phyloP scores from a whole-genome alignment of 2,113 vertebrate genomes.

The Grantiella picta region DNA sequence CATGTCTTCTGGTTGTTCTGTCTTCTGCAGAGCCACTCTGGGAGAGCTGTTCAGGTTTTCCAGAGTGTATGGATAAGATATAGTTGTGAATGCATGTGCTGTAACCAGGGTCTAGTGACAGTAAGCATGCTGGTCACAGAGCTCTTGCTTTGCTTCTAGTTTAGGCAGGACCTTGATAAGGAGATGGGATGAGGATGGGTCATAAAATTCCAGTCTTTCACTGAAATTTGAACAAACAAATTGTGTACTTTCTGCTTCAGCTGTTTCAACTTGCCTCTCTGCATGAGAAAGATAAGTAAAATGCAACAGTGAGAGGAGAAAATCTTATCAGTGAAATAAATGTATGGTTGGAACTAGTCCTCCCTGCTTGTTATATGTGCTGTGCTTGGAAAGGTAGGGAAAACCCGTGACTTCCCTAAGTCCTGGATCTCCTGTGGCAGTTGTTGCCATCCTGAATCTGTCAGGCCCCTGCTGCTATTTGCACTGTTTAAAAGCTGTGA shows the following conservation, averaged over 20 bases:
- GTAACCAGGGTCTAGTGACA: background rate
- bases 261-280: background rate
- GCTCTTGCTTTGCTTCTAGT: background rate
- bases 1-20: background rate
- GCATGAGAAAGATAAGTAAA: background rate
- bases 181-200: background rate
- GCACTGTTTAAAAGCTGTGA: background rate
- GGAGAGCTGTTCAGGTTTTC: background rate
- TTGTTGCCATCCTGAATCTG: background rate
- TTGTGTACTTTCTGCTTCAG: background rate
- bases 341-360: background rate
- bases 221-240: background rate
- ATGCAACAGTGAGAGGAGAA: background rate
- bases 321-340: background rate
- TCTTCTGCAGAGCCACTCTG: background rate
- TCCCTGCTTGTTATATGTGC: background rate
- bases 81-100: background rate
- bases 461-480: background rate
- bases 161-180: background rate
- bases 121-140: background rate
- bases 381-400: background rate
- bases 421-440: background rate
- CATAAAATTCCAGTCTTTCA: background rate
- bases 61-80: background rate
- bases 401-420: background rate